Base-by-base conservation (phyloP, 2,888 invertebrate genomes). In the Amblyteles armatorius region DNA sequence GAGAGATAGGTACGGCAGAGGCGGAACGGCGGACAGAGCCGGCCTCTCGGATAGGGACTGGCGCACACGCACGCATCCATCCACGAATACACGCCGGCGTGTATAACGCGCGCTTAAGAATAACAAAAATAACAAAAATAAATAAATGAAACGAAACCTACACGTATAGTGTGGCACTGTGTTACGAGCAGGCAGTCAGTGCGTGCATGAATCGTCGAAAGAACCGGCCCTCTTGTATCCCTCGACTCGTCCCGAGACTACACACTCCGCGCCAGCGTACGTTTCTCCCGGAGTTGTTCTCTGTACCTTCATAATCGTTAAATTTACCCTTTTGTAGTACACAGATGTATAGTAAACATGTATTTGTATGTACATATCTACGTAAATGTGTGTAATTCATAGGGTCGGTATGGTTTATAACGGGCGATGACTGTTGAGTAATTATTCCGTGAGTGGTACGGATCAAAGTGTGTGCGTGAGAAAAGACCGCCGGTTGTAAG, bases 391-490 rank as follows among this genome's bases (percentile, higher is more conserved):
- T 57, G 9, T 57, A 22, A 57, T 26, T 26, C 11, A 57, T 22
- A 57, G 33, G 57, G 55, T 36, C 40, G 60, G 40, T 73, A 48
- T 6, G 26, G 44, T 60, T 29, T 63, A 48, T 26, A 73, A 73
- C 40, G n/a, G 60, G 36, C n/a, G 40, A 60, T 36, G 44, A 22
- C 44, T 40, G 40, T 44, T 26, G 11, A 60, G 44, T 44, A 73
- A 73, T 60, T 44, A 60, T 60, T 60, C 16, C 26, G 73, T 29
- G 26, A 22, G 78, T 74, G 67, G 52, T 60, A 78, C 80, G 80
- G 67, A 72, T 80, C 72, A 2, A 3, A 77, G 63, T 85, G 79
- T 80, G 82, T 79, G 82, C 77, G 65, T 50, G 72, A 65, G 19
- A 63, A 19, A 26, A 52, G 13, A 36, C 9, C 40, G 57, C 13